Evolutionary conservation across 2,888 invertebrate species (phyloP).

Genomic region (Orchesella flavescens): DNA sequence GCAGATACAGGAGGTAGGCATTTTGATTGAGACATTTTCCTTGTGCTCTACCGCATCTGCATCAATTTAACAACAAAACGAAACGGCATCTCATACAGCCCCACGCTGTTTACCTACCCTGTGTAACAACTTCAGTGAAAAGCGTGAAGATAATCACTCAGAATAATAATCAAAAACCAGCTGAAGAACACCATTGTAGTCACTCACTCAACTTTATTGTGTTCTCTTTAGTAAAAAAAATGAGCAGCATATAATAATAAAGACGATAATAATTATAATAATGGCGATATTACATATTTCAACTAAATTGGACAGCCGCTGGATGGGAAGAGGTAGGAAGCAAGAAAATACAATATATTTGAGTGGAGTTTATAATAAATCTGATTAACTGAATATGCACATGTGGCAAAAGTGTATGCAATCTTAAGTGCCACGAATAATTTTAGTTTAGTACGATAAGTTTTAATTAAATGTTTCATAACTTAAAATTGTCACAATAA

Average conservation of each 20-base stretch:
- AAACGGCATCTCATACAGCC: slow-evolving; percentile 43
- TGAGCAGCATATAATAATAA: slow-evolving; percentile 52
- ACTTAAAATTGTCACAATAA: too few relatives aligned
- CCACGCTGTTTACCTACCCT: slow-evolving; percentile 62
- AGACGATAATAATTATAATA: slow-evolving; percentile 59
- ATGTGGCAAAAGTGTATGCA: too few relatives aligned
- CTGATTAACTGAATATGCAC: too few relatives aligned
- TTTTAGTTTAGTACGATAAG: too few relatives aligned
- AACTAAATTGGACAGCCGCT: slow-evolving; percentile 61
- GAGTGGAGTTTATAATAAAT: too few relatives aligned
- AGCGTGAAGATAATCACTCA: slow-evolving; percentile 62
- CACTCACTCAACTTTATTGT: slow-evolving; percentile 51
- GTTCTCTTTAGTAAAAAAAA: slow-evolving; percentile 55
- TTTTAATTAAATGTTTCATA: too few relatives aligned
- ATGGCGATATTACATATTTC: slow-evolving; percentile 62
- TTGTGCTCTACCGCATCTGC: slow-evolving; percentile 57
- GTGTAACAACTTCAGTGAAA: slow-evolving; percentile 60
- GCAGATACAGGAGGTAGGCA: slow-evolving; percentile 10
- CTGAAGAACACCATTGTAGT: slow-evolving; percentile 39
- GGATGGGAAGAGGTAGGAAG: slow-evolving; percentile 28
- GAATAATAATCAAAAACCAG: slow-evolving; percentile 49
- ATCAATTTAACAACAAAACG: not conserved
- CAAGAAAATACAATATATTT: not conserved
- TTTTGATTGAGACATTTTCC: slow-evolving; percentile 63
- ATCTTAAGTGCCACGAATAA: too few relatives aligned